phyloP scores from a whole-genome alignment of 2,888 invertebrate species.

The Yponomeuta plumbellus region DNA sequence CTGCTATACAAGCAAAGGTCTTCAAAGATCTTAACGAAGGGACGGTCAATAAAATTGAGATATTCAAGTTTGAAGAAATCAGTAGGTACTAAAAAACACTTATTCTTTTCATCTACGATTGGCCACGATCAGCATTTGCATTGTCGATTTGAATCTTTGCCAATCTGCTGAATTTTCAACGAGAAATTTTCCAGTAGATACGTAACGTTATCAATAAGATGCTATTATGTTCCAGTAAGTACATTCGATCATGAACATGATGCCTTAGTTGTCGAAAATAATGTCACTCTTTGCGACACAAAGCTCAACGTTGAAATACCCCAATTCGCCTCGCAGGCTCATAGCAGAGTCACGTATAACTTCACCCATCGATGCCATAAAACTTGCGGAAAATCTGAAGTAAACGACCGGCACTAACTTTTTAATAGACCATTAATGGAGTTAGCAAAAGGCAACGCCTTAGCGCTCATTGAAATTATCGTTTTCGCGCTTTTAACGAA shows the following conservation, averaged over 20 bases:
- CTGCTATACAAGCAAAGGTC: neutral
- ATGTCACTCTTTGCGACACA: too few relatives aligned
- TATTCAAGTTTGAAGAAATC: neutral
- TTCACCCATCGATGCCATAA: constrained; percentile 25
- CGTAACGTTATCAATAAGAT: too few relatives aligned
- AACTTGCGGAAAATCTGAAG: constrained; percentile 38
- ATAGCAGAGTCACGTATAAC: neutral
- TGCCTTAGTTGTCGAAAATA: too few relatives aligned
- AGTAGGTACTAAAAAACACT: neutral
- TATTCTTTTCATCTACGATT: neutral
- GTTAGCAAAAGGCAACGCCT: constrained; percentile 30
- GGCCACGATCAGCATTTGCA: neutral
- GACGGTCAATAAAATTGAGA: neutral
- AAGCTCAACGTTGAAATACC: neutral
- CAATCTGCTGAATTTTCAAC: too few relatives aligned
- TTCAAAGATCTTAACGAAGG: neutral
- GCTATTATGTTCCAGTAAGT: too few relatives aligned
- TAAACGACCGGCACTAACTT: constrained; percentile 46
- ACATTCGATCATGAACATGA: too few relatives aligned
- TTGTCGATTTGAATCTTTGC: neutral
- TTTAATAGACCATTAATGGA: constrained; percentile 45
- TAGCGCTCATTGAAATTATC: constrained; percentile 32
- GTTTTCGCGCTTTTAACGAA: constrained; percentile 22
- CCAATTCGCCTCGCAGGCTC: neutral
- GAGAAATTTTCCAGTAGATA: too few relatives aligned